Percentiles rank a stretch among this genome's conserved stretches.
Conservation (phyloP, 64 coral and sea anemone species). For the Dendrophyllia cribrosa region DNA sequence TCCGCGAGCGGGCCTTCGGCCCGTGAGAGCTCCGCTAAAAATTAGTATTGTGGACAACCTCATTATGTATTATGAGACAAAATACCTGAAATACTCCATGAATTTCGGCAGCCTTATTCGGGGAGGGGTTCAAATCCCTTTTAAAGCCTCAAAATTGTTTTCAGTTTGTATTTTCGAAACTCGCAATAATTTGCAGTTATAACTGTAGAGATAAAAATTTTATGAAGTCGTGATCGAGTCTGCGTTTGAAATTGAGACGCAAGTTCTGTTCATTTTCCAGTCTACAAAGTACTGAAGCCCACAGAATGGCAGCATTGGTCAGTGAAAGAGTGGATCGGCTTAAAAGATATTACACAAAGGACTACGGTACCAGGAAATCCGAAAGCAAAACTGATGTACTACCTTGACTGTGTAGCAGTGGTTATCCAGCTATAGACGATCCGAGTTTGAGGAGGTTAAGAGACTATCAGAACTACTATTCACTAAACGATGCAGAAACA, state of each 20-base stretch:
- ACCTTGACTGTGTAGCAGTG: background rate
- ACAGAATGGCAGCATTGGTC: background rate
- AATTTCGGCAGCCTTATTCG: too few species aligned
- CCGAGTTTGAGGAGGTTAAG: background rate
- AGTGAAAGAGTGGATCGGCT: background rate
- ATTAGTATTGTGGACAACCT: too few species aligned
- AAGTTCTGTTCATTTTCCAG: background rate
- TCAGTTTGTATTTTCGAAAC: too few species aligned
- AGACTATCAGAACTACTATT: background rate
- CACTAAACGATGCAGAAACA: background rate
- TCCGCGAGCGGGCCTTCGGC: too few species aligned
- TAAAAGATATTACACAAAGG: background rate
- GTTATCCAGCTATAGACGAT: background rate
- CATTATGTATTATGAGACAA: too few species aligned
- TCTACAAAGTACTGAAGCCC: background rate
- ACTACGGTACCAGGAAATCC: background rate
- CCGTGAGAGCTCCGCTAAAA: too few species aligned
- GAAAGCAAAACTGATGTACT: slow-evolving; percentile 33
- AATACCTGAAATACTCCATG: too few species aligned
- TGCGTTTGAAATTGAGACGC: background rate
- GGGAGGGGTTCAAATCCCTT: too few species aligned
- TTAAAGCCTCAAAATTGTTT: too few species aligned
- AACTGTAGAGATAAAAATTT: too few species aligned
- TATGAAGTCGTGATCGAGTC: too few species aligned
- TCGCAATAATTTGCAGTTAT: too few species aligned